Evolutionary conservation across 1,140 invertebrate genomes (phyloP), one percentile per base, ranked within the genome.

Genomic region (Conus ventricosus): DNA sequence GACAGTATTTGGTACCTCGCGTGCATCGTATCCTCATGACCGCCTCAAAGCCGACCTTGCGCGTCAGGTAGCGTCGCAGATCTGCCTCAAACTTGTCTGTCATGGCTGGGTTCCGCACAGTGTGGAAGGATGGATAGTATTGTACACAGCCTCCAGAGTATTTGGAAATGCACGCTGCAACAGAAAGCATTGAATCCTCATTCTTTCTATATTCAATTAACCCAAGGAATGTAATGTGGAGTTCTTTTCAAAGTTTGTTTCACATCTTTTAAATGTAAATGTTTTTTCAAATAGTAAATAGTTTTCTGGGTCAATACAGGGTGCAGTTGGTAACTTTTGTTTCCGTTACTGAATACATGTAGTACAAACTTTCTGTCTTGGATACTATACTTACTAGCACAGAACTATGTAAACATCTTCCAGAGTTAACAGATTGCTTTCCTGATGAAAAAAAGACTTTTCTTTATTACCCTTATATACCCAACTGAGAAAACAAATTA

Each of bases 21-120:
- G 98, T 99, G 94, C 98, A 99, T 8, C 99, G 96, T 87, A 99
- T 97, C 93, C 99, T 96, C 98, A 99, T 99, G 1, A 99, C 99
- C 71, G 99, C 98, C 95, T 99, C 99, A 95, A 99, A 99, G 63
- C 99, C 99, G 91, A 99, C 99, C 96, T 99, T 99, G 89, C 99
- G 96, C 0, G 97, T 98, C 4, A 99, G 95, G 96, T 99, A 99
- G 81, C 99, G 96, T 54, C 97, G 96, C 1, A 99, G 96, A 94
- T 97, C 97, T 88, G 96, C 96, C 67, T 97, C 97, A 88, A 99
- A 97, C 83, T 96, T 96, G 82, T 97, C 97, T 1, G 97, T 96
- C 93, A 97, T 96, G 88, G 97, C 96, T 15, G 96, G 95, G 91
- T 97, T 97, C 60, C 96, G 93, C 8, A 95, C 96, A 82, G 96